A percentile compares a stretch with the other conserved stretches of the same genome.
Evolutionary conservation across 1,140 invertebrate species (phyloP).

Genomic region (Zaprionus africanus): DNA sequence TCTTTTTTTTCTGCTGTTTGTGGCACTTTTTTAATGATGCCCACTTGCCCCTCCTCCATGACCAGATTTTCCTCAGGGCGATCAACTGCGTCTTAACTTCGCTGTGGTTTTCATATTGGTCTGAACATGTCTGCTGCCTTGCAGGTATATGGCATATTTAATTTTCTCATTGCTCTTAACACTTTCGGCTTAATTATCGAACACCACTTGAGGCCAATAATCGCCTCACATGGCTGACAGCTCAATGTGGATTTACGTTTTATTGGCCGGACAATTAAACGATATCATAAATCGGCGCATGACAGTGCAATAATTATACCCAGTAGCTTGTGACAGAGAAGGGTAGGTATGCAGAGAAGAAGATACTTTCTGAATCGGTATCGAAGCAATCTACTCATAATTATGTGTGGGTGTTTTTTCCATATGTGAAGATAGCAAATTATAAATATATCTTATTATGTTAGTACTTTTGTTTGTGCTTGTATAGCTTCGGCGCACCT

Average conservation of each 20-base stretch:
- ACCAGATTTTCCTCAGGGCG: conserved; percentile 36
- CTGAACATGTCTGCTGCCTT: not conserved
- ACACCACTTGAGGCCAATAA: conserved; percentile 63
- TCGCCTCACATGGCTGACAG: conserved; percentile 43
- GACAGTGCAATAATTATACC: conserved; percentile 66
- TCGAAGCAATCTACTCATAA: too few relatives aligned
- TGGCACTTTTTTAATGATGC: conserved; percentile 59
- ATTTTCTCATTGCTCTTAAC: conserved; percentile 43
- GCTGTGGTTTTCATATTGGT: conserved; percentile 15
- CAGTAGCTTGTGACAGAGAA: not conserved
- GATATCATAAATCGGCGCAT: conserved; percentile 46
- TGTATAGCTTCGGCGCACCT: too few relatives aligned
- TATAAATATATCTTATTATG: too few relatives aligned
- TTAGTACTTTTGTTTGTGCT: too few relatives aligned
- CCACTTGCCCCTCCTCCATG: conserved; percentile 27
- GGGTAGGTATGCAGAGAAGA: too few relatives aligned
- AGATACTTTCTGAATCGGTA: too few relatives aligned
- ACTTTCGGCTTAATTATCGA: conserved; percentile 58
- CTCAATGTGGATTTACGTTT: conserved; percentile 59
- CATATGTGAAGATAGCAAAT: too few relatives aligned
- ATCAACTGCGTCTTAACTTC: conserved; percentile 5
- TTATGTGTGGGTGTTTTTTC: too few relatives aligned
- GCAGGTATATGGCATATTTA: conserved; percentile 20
- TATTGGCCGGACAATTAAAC: conserved; percentile 68
- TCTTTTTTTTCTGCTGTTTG: conserved; percentile 31